Base-by-base conservation (phyloP, 2,797 vertebrate genomes). In the Acomys russatus region DNA sequence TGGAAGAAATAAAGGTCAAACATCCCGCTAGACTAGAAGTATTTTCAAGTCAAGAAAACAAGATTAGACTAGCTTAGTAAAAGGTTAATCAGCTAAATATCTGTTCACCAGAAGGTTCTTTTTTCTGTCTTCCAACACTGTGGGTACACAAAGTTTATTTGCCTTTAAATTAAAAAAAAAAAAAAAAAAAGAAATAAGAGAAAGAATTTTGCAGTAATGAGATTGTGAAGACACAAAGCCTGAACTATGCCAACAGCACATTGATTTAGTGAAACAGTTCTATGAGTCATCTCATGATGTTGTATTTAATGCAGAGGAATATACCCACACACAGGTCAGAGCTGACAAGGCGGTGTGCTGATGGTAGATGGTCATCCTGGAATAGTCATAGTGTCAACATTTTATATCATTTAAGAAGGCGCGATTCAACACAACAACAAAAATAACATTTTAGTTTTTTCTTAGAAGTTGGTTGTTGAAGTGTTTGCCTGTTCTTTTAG, bases 1-100 rank as follows among this genome's bases (percentile, higher is more conserved):
- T 92, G 83, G 64, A 87, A 93, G 87, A 94, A 94, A 90, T 96
- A 94, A 96, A 96, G 95, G 89, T 97, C 90, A 97, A 79, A 94
- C 76, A 90, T 77, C 8, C 14, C 64, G 14, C 64, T 74, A 35
- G 83, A 96, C 71, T 25, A 74, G 63, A 83, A 90, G 80, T 87
- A 80, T 94, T 94, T 96, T 88, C 56, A 92, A 83, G 91, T 83
- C 93, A 94, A 94, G 94, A 94, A 97, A 93, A 33, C 35, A 66
- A n/a, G 30, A 96, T 94, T 94, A 56, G 92, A 93, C 85, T 73
- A 94, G 84, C 54, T 96, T 94, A 88, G 63, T 54, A 80, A 95
- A 92, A 66, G 5, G 4, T 79, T 74, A 35, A 49, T 88, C 44
- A 96, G 71, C 66, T 70, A 51, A 85, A 92, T 66, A 59, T 92